These are phyloP conservation scores for Sylvietta virens DNA, from an alignment of 2,113 vertebrate species.

Conservation along the genomic window DNA sequence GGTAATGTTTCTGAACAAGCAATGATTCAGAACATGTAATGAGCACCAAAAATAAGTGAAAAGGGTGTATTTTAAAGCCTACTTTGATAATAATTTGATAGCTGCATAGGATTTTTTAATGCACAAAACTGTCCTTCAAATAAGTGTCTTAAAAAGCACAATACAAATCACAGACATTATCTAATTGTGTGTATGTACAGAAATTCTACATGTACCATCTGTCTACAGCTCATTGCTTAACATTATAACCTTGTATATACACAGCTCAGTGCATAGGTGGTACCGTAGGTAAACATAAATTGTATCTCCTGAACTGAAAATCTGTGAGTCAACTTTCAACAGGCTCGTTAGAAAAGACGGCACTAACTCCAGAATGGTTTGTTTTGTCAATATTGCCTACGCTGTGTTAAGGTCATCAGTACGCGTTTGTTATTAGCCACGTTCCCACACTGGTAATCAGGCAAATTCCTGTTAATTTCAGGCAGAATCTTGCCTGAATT, in stretches of 20 bases:
- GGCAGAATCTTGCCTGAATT: not conserved
- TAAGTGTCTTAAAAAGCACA: not conserved
- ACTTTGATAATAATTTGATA: not conserved
- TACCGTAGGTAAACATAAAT: not conserved
- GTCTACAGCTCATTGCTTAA: not conserved
- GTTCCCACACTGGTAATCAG: not conserved
- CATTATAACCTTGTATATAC: not conserved
- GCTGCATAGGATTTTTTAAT: not conserved
- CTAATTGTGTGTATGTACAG: not conserved
- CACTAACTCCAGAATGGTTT: slow-evolving; percentile 21
- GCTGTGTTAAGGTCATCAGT: slow-evolving; percentile 26
- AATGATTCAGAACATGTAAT: not conserved
- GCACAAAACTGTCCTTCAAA: not conserved
- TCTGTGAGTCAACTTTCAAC: not conserved
- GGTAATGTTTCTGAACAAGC: not conserved
- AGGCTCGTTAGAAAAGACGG: not conserved
- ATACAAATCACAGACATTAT: not conserved
- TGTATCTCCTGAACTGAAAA: not conserved
- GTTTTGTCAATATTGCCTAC: slow-evolving; percentile 56
- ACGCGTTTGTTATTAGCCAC: not conserved
- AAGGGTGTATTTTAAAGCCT: not conserved
- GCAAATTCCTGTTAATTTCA: slow-evolving; percentile 6
- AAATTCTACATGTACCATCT: not conserved
- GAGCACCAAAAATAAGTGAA: not conserved
- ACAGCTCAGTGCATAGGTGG: not conserved